Conservation (phyloP, 2,797 vertebrate genomes). For the Rhodeus uyekii region DNA sequence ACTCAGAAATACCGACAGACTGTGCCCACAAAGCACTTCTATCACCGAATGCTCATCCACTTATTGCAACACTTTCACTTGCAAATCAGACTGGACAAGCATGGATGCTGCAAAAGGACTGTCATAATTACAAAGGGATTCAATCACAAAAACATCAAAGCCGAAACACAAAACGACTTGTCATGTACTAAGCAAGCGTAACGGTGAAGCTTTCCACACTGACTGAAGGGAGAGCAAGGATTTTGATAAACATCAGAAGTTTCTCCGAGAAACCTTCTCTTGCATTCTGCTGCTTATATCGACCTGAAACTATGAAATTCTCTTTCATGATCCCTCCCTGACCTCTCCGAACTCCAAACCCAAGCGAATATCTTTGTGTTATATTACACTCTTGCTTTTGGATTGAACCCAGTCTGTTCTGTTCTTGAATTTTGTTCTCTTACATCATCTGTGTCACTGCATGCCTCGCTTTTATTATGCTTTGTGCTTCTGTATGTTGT, state of each 20-base stretch:
- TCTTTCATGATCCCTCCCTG: background rate
- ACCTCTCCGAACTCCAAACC: background rate
- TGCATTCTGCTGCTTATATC: background rate
- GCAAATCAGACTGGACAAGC: constrained; percentile 47
- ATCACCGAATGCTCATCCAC: constrained; percentile 45
- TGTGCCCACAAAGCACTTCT: constrained; percentile 54
- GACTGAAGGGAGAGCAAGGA: background rate
- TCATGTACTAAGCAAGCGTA: constrained; percentile 7
- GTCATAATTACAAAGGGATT: constrained; percentile 28
- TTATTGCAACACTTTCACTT: constrained; percentile 49
- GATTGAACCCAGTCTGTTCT: background rate
- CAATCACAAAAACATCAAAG: constrained; percentile 22
- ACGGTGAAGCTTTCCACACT: background rate
- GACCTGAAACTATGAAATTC: background rate
- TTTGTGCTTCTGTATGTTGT: background rate
- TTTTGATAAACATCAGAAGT: background rate
- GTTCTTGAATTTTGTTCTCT: background rate
- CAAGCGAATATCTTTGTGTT: background rate
- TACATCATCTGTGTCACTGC: background rate
- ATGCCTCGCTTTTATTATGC: background rate
- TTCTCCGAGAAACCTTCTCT: background rate
- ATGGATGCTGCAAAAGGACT: constrained; percentile 18
- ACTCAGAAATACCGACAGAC: constrained; percentile 53
- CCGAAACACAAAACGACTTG: constrained; percentile 18
- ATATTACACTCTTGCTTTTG: background rate